These are phyloP conservation scores for Tanaodytes sp. DNA, from an alignment of 2,888 invertebrate genomes.

Conservation along the genomic window DNA sequence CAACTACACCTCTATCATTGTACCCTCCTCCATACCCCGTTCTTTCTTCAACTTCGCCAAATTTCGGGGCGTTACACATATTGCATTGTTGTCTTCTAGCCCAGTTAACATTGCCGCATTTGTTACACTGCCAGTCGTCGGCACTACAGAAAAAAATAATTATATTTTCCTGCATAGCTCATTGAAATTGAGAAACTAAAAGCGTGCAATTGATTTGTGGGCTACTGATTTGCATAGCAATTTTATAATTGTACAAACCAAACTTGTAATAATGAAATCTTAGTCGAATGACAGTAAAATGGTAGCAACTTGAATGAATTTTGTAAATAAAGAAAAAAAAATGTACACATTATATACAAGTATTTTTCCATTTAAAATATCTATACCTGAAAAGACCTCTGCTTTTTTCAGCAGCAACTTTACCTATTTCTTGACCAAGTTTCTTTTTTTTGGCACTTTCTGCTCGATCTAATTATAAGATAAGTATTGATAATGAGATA, in stretches of 20 bases:
- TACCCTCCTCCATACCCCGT: slow-evolving; percentile 91
- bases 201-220: too few relatives aligned
- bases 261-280: too few relatives aligned
- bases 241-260: neutral
- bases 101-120: slow-evolving; percentile 99
- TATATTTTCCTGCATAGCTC: neutral
- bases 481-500: slow-evolving; percentile 2
- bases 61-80: slow-evolving; percentile 98
- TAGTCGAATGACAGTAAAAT: too few relatives aligned
- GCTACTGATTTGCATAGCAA: too few relatives aligned
- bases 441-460: slow-evolving; percentile 82
- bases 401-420: slow-evolving; percentile 97
- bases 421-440: slow-evolving; percentile 96
- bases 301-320: too few relatives aligned
- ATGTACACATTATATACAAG: too few relatives aligned
- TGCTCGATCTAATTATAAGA: slow-evolving; percentile 69
- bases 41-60: slow-evolving; percentile 91
- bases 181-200: too few relatives aligned
- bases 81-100: slow-evolving; percentile 96
- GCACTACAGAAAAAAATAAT: slow-evolving; percentile 81
- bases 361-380: neutral
- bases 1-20: slow-evolving; percentile 96
- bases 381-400: slow-evolving; percentile 83
- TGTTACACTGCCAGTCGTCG: slow-evolving; percentile 99
- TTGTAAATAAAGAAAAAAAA: too few relatives aligned